Evolutionary conservation across 30 jellyfish, hydroid and myxozoan genomes (phyloP), one percentile per base, ranked within the genome.

Genomic region (Cassiopea andromeda): DNA sequence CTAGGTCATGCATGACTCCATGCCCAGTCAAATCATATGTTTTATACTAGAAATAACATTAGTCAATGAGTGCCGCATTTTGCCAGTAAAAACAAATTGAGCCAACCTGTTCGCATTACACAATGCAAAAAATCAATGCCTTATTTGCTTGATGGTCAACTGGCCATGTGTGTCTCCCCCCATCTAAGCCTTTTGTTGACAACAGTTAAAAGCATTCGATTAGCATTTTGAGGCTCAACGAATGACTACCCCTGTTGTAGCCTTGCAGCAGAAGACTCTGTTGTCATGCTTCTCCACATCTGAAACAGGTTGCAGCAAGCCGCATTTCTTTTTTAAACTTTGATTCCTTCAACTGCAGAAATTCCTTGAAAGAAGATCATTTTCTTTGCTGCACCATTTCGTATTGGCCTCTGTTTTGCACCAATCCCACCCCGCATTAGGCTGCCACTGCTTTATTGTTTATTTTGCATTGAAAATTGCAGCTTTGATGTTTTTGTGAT

Each of bases 11-110:
- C 58, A 73, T 73, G 58, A 18, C 82, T 73, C 82, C 82, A 73
- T 73, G 66, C 82, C 82, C 50, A 73, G 82, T 73, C 82, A 13
- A 58, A 73, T 73, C 82, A 73, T 73, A 73, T 73, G 82, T 73
- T 73, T 73, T 18, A 73, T 73, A 73, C 43, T 73, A 73, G 49
- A 12, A 73, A 12, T 73, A 12, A 18, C 59, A 44, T 44, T 73
- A 18, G 43, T 19, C 70, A 59, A 16, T 27, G 15, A 66, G 75
- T 66, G 75, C 75, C 38, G 75, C 38, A 15, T 14, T 16, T 19
- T 14, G 15, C 45, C 45, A 66, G 14, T 14, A 66, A 66, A 66
- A 19, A 66, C 45, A 66, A 19, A 19, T 19, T 66, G 75, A 14
- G 75, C 45, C 75, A 16, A 66, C 75, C 75, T 66, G 38, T 66